phyloP scores from a whole-genome alignment of 37 sponge, comb jelly and placozoan species.

The Mnemiopsis leidyi region DNA sequence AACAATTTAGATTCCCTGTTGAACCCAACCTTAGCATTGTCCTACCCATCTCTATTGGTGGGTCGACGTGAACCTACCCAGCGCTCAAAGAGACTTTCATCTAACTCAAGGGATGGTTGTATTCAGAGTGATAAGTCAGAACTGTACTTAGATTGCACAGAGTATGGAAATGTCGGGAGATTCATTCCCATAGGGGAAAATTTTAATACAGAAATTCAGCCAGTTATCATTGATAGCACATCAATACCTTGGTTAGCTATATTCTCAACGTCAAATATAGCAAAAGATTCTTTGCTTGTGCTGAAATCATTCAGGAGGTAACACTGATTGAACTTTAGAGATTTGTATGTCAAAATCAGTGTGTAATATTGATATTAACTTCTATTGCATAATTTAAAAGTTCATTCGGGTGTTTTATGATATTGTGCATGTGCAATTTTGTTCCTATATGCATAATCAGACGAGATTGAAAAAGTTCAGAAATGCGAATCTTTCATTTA shows the following conservation, averaged over 20 bases:
- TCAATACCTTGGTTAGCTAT: conserved; percentile 54
- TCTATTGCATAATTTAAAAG: no score
- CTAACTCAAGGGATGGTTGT: neutral
- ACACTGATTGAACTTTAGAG: neutral
- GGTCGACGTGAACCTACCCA: neutral
- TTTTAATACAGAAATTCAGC: conserved; percentile 32
- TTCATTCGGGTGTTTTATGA: no score
- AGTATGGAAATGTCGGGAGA: conserved; percentile 42
- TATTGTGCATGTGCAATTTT: no score
- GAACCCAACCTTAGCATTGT: neutral
- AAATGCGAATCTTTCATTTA: no score
- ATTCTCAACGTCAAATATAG: neutral
- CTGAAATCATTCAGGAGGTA: conserved; percentile 26
- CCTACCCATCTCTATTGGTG: conserved; percentile 8
- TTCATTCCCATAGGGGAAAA: conserved; percentile 42
- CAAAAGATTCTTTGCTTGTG: neutral
- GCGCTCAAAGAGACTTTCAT: neutral
- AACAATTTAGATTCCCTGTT: neutral
- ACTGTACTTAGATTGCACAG: conserved; percentile 32
- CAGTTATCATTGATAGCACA: conserved; percentile 7
- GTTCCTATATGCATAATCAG: no score
- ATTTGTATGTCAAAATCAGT: no score
- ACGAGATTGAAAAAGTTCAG: no score
- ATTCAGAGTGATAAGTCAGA: neutral
- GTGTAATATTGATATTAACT: no score